Conservation (phyloP, 2,113 vertebrate genomes). For the Epinephelus moara region DNA sequence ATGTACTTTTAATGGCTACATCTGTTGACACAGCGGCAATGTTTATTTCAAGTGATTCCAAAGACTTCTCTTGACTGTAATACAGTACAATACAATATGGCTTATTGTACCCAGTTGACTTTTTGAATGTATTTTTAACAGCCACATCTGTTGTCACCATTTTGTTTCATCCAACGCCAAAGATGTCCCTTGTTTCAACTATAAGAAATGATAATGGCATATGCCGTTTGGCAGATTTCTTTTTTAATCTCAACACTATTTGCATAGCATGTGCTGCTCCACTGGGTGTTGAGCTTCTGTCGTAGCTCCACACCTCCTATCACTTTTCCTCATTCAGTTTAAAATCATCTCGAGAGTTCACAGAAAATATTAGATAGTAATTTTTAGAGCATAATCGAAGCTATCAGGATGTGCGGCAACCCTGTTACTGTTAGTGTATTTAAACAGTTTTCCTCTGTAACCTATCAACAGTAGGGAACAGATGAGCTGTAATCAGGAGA, state of each 20-base stretch:
- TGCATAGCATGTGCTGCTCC: constrained; percentile 49
- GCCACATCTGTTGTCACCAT: constrained; percentile 78
- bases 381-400: constrained; percentile 3
- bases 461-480: not conserved
- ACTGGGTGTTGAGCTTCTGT: constrained; percentile 52
- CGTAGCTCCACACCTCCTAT: constrained; percentile 2
- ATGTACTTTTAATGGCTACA: constrained; percentile 82
- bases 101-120: constrained; percentile 83
- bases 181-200: constrained; percentile 79
- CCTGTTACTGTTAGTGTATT: not conserved
- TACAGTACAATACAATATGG: constrained; percentile 81
- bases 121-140: constrained; percentile 81
- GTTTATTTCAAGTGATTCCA: constrained; percentile 79
- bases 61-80: constrained; percentile 80
- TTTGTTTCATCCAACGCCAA: constrained; percentile 75
- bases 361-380: constrained; percentile 17
- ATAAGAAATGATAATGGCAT: constrained; percentile 81
- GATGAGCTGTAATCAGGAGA: not conserved
- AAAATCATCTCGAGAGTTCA: constrained; percentile 28
- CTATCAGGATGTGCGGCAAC: not conserved
- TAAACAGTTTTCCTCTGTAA: not conserved
- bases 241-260: constrained; percentile 55
- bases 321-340: constrained; percentile 35
- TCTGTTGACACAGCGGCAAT: constrained; percentile 77
- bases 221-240: constrained; percentile 62